Evolutionary conservation across 2,113 vertebrate species (phyloP), one percentile per base, ranked within the genome.

Genomic region (Corynorhinus townsendii): DNA sequence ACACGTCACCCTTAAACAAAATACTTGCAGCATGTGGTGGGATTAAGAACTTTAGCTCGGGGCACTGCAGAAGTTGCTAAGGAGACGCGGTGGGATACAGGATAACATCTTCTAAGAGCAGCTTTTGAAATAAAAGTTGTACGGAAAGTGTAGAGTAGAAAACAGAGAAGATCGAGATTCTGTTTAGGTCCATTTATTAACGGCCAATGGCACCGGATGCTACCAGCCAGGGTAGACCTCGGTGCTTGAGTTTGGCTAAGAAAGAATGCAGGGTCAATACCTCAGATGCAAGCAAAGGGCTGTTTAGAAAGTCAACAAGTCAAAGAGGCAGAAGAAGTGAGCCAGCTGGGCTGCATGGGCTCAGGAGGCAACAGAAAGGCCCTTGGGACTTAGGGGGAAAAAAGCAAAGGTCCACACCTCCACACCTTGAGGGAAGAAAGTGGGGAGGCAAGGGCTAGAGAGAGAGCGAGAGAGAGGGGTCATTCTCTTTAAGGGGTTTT

Each of bases 11-110:
- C 62, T 90, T 84, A 54, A 45, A 72, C 95, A 93, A 95, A 91
- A 86, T 52, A 80, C 62, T 79, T 89, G 38, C 64, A 94, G 79
- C 95, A 84, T 91, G 95, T 90, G 95, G 92, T 94, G 5, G 85
- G 95, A 96, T 94, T 94, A 95, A 92, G 80, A 88, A 88, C 73
- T 43, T 16, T 89, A 91, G 88, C 92, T 87, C 64, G 79, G 90
- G 94, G 71, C 75, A 93, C 66, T 11, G 75, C 62, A 52, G 79
- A 92, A 91, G 93, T 96, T 97, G 95, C 96, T 96, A 95, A 95
- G 96, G 94, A 95, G 96, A 97, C 92, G 90, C 95, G 43, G 82
- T 95, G 88, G 94, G 92, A 76, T 94, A 66, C 22, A n/a, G 77
- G 54, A 33, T 17, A 76, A 88, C 43, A 90, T 86, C 64, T 83